Conservation (phyloP, 2,113 vertebrate genomes). For the Eonycteris spelaea region DNA sequence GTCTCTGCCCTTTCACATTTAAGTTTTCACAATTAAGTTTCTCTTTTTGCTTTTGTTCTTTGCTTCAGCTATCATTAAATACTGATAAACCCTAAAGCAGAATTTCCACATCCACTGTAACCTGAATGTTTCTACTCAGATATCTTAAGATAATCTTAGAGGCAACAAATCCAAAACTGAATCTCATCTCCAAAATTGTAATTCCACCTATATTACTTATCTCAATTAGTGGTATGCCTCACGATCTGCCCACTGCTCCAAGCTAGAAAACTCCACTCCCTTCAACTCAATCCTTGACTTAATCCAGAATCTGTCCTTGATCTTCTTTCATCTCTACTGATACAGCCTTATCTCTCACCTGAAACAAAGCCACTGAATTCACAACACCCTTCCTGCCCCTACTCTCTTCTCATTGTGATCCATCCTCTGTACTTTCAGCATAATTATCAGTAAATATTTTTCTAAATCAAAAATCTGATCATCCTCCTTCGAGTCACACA, state of each 20-base stretch:
- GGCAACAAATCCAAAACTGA: background rate
- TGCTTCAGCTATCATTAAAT: background rate
- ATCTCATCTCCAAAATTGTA: background rate
- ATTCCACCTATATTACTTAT: background rate
- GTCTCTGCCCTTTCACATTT: background rate
- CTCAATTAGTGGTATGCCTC: background rate
- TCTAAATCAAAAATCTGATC: background rate
- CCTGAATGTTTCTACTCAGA: background rate
- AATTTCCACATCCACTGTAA: background rate
- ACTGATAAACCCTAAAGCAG: background rate
- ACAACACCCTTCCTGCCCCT: background rate
- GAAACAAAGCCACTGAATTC: background rate
- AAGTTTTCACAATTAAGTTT: conserved; percentile 12
- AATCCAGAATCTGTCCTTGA: background rate
- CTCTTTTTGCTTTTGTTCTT: conserved; percentile 19
- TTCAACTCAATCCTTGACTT: background rate
- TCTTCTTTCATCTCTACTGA: background rate
- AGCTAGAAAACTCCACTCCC: background rate
- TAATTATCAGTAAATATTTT: conserved; percentile 22
- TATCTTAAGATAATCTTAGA: background rate
- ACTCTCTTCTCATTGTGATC: background rate
- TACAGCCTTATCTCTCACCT: background rate
- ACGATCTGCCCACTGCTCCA: background rate
- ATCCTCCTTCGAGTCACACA: background rate
- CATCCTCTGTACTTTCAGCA: background rate